Evolutionary conservation across 2,113 vertebrate species (phyloP), one percentile per base, ranked within the genome.

Genomic region (Mugil cephalus): DNA sequence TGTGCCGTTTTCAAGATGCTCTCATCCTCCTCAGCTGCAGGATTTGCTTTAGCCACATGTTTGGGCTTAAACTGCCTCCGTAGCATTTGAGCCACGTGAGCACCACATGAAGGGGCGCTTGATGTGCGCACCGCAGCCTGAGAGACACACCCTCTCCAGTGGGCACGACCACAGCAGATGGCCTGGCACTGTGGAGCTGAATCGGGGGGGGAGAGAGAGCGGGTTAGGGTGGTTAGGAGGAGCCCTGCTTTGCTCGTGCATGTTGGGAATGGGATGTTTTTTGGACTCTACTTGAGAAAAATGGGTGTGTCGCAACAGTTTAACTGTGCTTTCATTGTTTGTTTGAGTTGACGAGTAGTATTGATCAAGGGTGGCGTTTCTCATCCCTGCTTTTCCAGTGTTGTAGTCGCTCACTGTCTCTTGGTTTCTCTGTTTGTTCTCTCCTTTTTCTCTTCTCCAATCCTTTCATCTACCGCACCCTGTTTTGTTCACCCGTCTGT

Each of bases 91-190:
- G 71, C 65, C 51, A 61, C 79, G 59, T 51, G 60, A 69, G 38
- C 48, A 36, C 55, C 58, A 62, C 74, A 80, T 69, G 72, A 70
- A 74, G 77, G 69, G 73, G 40, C 1, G 66, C 60, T 84, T 63
- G 69, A 79, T 67, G 88, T 75, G 56, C 69, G 52, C 69, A 70
- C 83, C 82, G 34, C 87, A 82, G 81, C 74, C 80, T 45, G 66
- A 42, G 38, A 30, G 42, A 15, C 89, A 79, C 87, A 14, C 80
- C 88, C 86, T 86, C 68, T 56, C 59, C 24, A 17, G 48, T 36
- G 79, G 83, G 69, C 77, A 71, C 21, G 5, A 72, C 77, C 59
- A n/a, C 78, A 72, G 79, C 89, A 91, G 82, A 88, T 89, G 87
- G 84, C 53, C 65, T 77, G 72, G 83, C 69, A 74, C 15, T 69